phyloP scores from a whole-genome alignment of 1,140 invertebrate species.

The Musca vetustissima region DNA sequence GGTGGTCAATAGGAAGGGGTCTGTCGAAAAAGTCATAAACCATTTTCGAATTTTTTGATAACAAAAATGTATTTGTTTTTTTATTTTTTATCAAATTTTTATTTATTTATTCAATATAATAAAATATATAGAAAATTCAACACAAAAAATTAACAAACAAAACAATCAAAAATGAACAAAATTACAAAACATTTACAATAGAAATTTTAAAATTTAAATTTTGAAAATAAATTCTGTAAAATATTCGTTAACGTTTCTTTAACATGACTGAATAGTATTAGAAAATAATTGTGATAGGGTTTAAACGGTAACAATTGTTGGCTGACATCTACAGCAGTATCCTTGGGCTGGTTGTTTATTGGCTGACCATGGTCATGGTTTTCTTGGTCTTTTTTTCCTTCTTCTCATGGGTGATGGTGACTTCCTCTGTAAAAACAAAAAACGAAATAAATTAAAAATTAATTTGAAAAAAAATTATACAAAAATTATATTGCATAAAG shows the following conservation, averaged over 20 bases:
- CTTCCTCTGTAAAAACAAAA: slow-evolving; percentile 40
- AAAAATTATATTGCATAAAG: not conserved
- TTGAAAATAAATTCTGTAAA: too few relatives aligned
- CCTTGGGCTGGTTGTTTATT: slow-evolving; percentile 35
- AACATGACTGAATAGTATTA: not conserved
- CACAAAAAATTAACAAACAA: not conserved
- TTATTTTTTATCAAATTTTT: too few relatives aligned
- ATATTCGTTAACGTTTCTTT: not conserved
- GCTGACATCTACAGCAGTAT: not conserved
- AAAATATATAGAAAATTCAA: too few relatives aligned
- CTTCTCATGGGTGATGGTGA: slow-evolving; percentile 53
- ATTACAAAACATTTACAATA: too few relatives aligned
- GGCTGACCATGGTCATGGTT: slow-evolving; percentile 50
- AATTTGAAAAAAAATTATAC: not conserved
- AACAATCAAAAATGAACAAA: too few relatives aligned
- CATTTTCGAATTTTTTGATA: too few relatives aligned
- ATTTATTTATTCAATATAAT: too few relatives aligned
- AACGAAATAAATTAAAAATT: not conserved
- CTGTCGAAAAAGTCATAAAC: too few relatives aligned
- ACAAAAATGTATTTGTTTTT: too few relatives aligned
- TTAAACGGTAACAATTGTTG: not conserved
- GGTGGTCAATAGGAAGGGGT: too few relatives aligned
- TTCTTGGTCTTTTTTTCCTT: slow-evolving; percentile 55
- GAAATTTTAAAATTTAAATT: too few relatives aligned
- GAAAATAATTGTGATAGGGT: not conserved